Conservation (phyloP, 2,113 vertebrate species). For the Anser brachyrhynchus region DNA sequence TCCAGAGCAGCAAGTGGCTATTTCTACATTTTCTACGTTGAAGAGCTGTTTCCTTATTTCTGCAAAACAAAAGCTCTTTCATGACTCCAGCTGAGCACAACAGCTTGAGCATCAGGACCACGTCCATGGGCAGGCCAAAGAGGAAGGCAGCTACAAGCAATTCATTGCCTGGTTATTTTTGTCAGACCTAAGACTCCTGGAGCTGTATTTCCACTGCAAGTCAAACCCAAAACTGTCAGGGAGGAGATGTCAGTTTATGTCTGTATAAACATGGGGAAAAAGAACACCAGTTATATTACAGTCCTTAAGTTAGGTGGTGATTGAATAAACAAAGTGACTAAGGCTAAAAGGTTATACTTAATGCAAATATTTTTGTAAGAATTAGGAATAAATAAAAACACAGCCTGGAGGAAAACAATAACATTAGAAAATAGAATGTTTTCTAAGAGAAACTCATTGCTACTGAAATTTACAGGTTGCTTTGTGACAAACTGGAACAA, state of each 20-base stretch:
- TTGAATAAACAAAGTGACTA: background rate
- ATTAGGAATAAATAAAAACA: background rate
- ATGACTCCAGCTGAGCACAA: background rate
- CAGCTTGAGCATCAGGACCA: background rate
- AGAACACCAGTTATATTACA: rapidly evolving
- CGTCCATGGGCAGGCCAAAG: background rate
- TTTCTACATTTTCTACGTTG: background rate
- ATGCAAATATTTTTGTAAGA: background rate
- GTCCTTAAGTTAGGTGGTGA: background rate
- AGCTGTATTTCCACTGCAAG: background rate
- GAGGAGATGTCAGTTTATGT: background rate
- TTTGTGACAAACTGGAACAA: background rate
- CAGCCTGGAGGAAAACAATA: background rate
- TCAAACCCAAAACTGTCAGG: rapidly evolving
- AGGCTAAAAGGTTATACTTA: background rate
- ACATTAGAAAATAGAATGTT: background rate
- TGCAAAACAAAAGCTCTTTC: background rate
- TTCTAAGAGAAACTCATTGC: background rate
- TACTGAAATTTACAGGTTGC: background rate
- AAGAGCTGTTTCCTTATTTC: background rate
- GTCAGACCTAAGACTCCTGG: background rate
- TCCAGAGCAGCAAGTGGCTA: background rate
- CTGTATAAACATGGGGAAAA: background rate
- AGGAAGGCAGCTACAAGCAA: background rate
- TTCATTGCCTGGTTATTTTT: background rate